Evolutionary conservation across 2,888 invertebrate genomes (phyloP), one percentile per base, ranked within the genome.

Genomic region (Diaphora mendica): DNA sequence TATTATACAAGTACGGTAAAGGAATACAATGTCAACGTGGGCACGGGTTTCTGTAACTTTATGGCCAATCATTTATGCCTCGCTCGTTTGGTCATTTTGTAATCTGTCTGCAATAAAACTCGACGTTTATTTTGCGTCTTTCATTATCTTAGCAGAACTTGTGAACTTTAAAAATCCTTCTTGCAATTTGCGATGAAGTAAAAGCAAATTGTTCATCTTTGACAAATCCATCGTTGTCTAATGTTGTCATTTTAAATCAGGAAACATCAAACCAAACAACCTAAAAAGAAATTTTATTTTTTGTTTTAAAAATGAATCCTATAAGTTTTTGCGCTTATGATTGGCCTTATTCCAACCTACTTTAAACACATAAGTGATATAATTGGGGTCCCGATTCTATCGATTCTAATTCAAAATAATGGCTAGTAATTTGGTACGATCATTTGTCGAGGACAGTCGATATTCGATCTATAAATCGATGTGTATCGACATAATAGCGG

Each of bases 361-460:
- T 95, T 93, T 95, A 95, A 95, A 94, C 95, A 95, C 93, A 95
- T 95, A 95, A 95, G 95, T 95, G 95, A 95, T 95, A 94, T 95
- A 95, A 95, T 95, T 95, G 91, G 91, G 94, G 95, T 94, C 89
- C 90, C 89, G 92, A 92, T 93, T 95, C 94, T 95, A 95, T 95
- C 94, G 95, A 92, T 93, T 95, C 94, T 95, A 95, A 94, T 94
- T 95, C 92, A 88, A 94, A 93, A 94, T 95, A 95, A 95, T 95
- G 91, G 94, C 91, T 91, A 88, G 92, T 95, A 95, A 95, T 95
- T 95, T 95, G 89, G 88, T 92, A 87, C 92, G 92, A 93, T 91
- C 95, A 93, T 94, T 95, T 94, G 93, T 93, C 90, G 94, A 94
- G 94, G 95, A 95, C 95, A 95, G 92, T 94, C 95, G 94, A 94